Evolutionary conservation across 2,113 vertebrate species (phyloP), one percentile per base, ranked within the genome.

Genomic region (Cariama cristata): DNA sequence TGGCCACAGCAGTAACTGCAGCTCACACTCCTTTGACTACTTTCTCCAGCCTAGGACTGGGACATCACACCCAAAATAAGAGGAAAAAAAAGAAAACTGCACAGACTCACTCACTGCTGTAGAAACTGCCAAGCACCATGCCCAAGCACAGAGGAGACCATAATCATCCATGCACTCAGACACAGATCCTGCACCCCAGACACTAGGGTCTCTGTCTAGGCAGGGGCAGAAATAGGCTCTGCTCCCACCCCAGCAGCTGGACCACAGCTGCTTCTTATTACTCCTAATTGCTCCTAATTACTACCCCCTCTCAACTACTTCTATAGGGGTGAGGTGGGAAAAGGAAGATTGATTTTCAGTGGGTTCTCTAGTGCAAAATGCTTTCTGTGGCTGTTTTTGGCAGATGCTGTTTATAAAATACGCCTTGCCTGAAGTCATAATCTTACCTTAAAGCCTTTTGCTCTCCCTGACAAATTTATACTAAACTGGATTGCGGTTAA

Each of bases 371-470:
- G 19, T 9, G 3, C 11, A 45, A 71, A 87, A 86, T 22, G 9
- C 4, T 88, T 91, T 79, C 58, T 53, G 45, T 67, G 56, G 19
- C 47, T 85, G 69, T 14, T 49, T 12, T 64, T 64, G 30, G 49
- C 69, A 74, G 50, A 42, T 52, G 55, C 69, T 93, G 73, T 90
- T 94, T 85, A 74, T 79, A 64, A 85, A 93, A 82, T 45, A 58
- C 19, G 26, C 38, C 63, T 93, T 94, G 49, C 84, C 59, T 88
- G n/a, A 95, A 93, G 62, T 94, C n/a, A 67, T 91, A 96, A 94
- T 95, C 94, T 96, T 91, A 85, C 74, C 84, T 95, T 94, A 96
- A 93, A 94, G 79, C 74, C 81, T 91, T 94, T 86, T 96, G 58
- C 12, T 95, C 58, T 91, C 53, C n/a, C 81, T 94, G 74, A 76